Conservation (phyloP, 2,797 vertebrate genomes). For the Darevskia nairensis region DNA sequence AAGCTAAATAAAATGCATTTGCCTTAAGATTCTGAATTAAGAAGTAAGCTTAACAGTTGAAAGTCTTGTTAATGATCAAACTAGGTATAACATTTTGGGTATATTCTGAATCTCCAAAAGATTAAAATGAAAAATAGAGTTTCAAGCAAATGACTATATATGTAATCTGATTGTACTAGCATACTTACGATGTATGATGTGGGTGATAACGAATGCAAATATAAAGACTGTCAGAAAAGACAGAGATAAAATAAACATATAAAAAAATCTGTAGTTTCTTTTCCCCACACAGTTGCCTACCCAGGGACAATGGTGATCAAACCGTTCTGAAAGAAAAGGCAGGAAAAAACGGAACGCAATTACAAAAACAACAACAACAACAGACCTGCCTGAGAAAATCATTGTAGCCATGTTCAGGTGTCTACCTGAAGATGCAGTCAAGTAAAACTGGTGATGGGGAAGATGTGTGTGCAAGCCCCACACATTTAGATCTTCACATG, state of each 20-base stretch:
- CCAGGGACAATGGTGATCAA: constrained; percentile 99
- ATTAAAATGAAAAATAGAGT: constrained; percentile 71
- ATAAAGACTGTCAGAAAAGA: constrained; percentile 99
- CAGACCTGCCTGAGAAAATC: constrained; percentile 40
- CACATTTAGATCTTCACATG: too few species aligned
- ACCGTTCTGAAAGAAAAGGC: constrained; percentile 91
- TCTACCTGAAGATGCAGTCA: too few species aligned
- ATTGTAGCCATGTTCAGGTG: not conserved
- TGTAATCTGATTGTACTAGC: constrained; percentile 75
- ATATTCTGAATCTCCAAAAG: constrained; percentile 68
- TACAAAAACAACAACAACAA: constrained; percentile 60
- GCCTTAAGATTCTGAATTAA: constrained; percentile 27
- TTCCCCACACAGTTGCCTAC: constrained; percentile 99
- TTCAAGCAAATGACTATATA: constrained; percentile 76
- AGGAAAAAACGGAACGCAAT: constrained; percentile 76
- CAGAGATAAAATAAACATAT: constrained; percentile 99
- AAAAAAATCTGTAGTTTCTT: constrained; percentile 99
- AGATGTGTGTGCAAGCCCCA: too few species aligned
- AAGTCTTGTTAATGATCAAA: not conserved
- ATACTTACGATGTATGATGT: constrained; percentile 98
- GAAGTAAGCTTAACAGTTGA: constrained; percentile 1
- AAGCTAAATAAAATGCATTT: not conserved
- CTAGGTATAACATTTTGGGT: not conserved
- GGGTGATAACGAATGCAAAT: constrained; percentile 97
- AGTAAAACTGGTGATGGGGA: too few species aligned